Evolutionary conservation across 53 echinoderm and acorn worm species (phyloP).

Genomic region (Paelopatides confundens): DNA sequence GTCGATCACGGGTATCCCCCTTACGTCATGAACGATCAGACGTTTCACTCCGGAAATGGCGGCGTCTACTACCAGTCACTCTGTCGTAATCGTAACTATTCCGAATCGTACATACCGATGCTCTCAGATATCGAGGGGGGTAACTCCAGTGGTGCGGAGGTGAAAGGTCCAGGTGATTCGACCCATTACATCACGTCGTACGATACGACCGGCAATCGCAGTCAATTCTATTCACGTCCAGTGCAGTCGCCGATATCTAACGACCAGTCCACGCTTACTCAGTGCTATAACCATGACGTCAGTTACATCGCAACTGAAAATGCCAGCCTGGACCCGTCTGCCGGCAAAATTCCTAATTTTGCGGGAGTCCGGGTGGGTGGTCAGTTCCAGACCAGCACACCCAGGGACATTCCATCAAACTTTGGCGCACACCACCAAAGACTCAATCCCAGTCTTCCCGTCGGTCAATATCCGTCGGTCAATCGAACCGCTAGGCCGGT

Average conservation of each 20-base stretch:
- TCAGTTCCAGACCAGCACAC: slow-evolving; percentile 37
- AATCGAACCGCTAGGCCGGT: not conserved
- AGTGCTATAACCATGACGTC: not conserved
- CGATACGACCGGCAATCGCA: not conserved
- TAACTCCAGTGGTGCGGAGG: slow-evolving; percentile 19
- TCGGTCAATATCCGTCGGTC: not conserved
- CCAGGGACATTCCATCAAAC: not conserved
- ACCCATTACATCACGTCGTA: slow-evolving; percentile 10
- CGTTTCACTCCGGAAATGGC: not conserved
- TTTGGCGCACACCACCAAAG: not conserved
- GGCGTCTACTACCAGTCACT: not conserved
- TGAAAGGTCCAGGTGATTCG: not conserved
- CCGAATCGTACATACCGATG: slow-evolving; percentile 36
- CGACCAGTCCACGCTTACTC: not conserved
- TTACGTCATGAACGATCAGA: slow-evolving; percentile 11
- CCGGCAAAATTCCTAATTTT: not conserved
- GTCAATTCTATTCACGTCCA: not conserved
- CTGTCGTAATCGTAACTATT: not conserved
- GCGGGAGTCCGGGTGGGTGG: not conserved
- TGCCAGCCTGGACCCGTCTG: not conserved
- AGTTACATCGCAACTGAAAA: slow-evolving; percentile 8
- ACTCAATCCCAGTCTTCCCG: slow-evolving; percentile 1
- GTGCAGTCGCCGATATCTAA: not conserved
- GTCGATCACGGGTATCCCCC: not conserved
- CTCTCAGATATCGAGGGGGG: slow-evolving; percentile 26